Base-by-base conservation (phyloP, 2,888 invertebrate genomes). In the Fragum whitleyi region DNA sequence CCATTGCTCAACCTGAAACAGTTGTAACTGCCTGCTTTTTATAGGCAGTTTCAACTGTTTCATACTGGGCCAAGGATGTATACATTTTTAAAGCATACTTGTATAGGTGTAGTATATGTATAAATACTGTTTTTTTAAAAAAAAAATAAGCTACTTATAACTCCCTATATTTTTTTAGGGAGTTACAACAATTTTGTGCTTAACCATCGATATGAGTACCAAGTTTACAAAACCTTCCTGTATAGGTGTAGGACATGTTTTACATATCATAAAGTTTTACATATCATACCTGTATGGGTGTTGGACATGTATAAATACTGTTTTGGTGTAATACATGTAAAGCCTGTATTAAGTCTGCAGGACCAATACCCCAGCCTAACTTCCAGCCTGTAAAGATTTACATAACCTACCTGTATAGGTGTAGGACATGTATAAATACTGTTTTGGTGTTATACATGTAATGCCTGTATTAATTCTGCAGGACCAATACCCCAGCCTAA, bases 191-290 rank as follows among this genome's bases (percentile, higher is more conserved):
- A 95, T 79, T 96, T 94, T 0, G 96, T 95, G 70, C 99, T 99
- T 2, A 96, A 96, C 95, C 95, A 93, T 92, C 93, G 94, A 3
- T 99, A 99, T 0, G 99, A 99, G 19, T 2, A 96, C 96, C 98
- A 97, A 73, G n/a, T n/a, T 98, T 98, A 95, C 99, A 99, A 0
- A 98, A 98, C 95, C 99, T 99, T 0, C 99, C 99, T 0, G 98
- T 99, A 28, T 94, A 0, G 98, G 97, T 0, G 99, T 99, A n/a
- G 96, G 95, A 92, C 97, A 97, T 0, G 98, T 98, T 95, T 95
- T 93, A 92, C 93, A 94, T 3, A 99, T 99, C 0, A 99, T 99
- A 19, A 98, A n/a, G n/a, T n/a, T n/a, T n/a, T n/a, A n/a, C n/a
- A n/a, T n/a, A n/a, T n/a, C 32, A 51, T 97, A 94, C 94, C 92